Evolutionary conservation across 2,113 vertebrate genomes (phyloP), one percentile per base, ranked within the genome.

Genomic region (Falco punctatus): DNA sequence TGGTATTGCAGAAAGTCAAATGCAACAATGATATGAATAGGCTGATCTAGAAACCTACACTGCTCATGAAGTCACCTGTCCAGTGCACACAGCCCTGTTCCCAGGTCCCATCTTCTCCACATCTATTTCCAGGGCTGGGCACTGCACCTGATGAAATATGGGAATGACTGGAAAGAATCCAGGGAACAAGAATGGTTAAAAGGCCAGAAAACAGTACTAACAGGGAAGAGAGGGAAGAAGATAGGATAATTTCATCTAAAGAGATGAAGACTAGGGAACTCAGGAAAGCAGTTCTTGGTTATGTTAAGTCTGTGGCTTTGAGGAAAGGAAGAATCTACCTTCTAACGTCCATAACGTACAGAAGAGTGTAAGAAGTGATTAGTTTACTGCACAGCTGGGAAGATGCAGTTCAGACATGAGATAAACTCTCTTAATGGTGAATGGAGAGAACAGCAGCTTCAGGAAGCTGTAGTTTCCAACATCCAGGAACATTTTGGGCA

Each of bases 21-120:
- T 1, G 8, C 33, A n/a, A 20, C 23, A 11, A 49, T 42, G 81
- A 18, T 17, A 35, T 1, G 11, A 70, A 28, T 0, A 81, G 40
- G 14, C 33, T 15, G 40, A 83, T 44, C 33, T 44, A 74, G 46
- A 65, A 90, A 16, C 26, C 44, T 44, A 9, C 38, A 40, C 10
- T 35, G 38, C 77, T 58, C 24, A 7, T n/a, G 16, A 66, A 44
- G 13, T 61, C 33, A 65, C n/a, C 6, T 3, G 2, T 5, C 18
- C 72, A 78, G 21, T 3, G 21, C 30, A 52, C 20, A 65, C 13
- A 61, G 48, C 21, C 12, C 49, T 8, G 15, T 10, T 80, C 28
- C 38, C 52, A 42, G 16, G 8, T 30, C 22, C 54, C 33, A 38
- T 13, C 54, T 35, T 49, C 38, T 81, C 48, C 48, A 24, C 0